A percentile compares a stretch with the other conserved stretches of the same genome.
Evolutionary conservation across 2,888 invertebrate species (phyloP).

Genomic region (Clitarchus hookeri): DNA sequence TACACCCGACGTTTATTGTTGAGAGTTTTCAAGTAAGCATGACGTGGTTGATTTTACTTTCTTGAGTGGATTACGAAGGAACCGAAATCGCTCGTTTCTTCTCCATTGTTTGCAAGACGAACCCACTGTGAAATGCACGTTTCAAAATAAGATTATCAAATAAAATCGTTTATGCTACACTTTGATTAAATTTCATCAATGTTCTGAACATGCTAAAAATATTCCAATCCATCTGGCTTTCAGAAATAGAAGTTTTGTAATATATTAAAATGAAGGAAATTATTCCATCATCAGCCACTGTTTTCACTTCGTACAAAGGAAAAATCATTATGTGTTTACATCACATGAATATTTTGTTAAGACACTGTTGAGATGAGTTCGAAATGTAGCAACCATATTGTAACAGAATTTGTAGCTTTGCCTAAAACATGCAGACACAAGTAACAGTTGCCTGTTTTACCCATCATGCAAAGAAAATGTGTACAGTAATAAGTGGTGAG

Average conservation of each 20-base stretch:
- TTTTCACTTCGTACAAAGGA: neutral
- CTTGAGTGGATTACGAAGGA: conserved; percentile 43
- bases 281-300: neutral
- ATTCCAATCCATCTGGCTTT: conserved; percentile 9
- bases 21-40: conserved; percentile 46
- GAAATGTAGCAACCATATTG: neutral
- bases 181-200: conserved; percentile 1
- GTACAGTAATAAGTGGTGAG: neutral
- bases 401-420: neutral
- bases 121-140: conserved; percentile 34
- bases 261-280: neutral
- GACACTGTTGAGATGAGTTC: conserved; percentile 7
- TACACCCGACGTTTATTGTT: conserved; percentile 49
- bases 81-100: conserved; percentile 36
- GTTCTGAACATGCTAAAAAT: neutral
- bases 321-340: neutral
- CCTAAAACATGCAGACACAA: neutral
- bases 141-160: conserved; percentile 28
- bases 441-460: neutral
- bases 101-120: conserved; percentile 41
- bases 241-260: neutral
- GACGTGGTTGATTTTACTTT: conserved; percentile 46
- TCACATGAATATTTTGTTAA: neutral
- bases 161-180: neutral
- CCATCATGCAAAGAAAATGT: neutral